Percentiles rank a stretch among this genome's conserved stretches.
Conservation (phyloP, 2,113 vertebrate genomes). For the Megaptera novaeangliae region DNA sequence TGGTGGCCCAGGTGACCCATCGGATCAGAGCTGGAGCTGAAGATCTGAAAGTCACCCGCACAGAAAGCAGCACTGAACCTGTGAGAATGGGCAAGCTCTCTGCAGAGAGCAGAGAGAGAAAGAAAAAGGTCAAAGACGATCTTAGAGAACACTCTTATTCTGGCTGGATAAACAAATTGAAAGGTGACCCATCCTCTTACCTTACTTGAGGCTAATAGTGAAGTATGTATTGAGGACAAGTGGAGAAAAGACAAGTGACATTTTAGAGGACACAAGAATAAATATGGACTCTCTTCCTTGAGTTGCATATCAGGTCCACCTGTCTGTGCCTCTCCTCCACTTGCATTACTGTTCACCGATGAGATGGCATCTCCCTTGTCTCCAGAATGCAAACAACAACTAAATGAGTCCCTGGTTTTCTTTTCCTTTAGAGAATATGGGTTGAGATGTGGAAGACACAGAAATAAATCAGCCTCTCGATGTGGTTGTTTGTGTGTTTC, state of each 20-base stretch:
- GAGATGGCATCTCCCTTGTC: background rate
- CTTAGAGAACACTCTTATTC: background rate
- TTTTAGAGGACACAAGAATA: background rate
- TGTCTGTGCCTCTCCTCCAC: background rate
- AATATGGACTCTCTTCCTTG: background rate
- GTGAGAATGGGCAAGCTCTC: background rate
- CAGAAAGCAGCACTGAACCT: background rate
- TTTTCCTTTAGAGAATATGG: background rate
- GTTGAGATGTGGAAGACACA: background rate
- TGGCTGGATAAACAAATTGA: background rate
- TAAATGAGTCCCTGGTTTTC: background rate
- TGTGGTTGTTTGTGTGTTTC: background rate
- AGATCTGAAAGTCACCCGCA: background rate
- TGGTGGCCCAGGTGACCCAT: background rate
- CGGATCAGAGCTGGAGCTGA: background rate
- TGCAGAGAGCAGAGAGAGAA: background rate
- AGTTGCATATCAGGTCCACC: background rate
- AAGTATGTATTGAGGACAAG: background rate
- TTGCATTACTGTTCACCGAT: background rate
- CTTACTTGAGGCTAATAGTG: background rate
- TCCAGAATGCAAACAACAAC: background rate
- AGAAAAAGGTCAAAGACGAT: background rate
- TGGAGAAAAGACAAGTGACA: background rate
- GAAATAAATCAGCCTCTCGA: constrained; percentile 23
- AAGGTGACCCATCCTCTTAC: background rate